Percentiles rank a stretch among this genome's conserved stretches.
These are phyloP conservation scores for Chaenocephalus aceratus DNA, from an alignment of 2,113 vertebrate species.

Conservation along the genomic window DNA sequence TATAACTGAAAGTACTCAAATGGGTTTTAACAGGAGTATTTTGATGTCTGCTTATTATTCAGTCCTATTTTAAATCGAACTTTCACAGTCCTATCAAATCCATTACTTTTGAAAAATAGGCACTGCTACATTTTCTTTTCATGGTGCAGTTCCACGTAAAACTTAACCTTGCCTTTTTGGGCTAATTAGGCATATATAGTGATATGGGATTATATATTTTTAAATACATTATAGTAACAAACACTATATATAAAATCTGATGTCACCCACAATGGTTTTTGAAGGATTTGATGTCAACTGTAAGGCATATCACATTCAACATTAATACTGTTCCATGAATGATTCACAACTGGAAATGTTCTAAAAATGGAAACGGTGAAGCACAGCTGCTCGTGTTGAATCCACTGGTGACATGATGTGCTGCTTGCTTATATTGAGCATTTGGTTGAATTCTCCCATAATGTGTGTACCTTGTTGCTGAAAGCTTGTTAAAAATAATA, in stretches of 20 bases:
- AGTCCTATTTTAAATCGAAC: too few relatives aligned
- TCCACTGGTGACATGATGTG: conserved; percentile 40
- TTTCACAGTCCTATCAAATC: background rate
- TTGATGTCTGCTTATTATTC: background rate
- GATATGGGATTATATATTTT: background rate
- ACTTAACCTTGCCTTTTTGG: background rate
- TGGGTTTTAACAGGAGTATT: too few relatives aligned
- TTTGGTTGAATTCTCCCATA: conserved; percentile 43
- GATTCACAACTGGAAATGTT: conserved; percentile 65
- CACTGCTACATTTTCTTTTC: background rate
- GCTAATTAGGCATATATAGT: background rate
- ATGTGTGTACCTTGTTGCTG: conserved; percentile 42
- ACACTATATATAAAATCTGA: background rate
- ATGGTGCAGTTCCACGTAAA: background rate
- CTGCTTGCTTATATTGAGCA: conserved; percentile 15
- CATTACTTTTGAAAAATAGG: background rate
- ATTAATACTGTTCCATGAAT: conserved; percentile 41
- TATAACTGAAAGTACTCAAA: too few relatives aligned
- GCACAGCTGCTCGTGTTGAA: conserved; percentile 57
- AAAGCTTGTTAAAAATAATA: conserved; percentile 50
- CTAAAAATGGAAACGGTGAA: conserved; percentile 58
- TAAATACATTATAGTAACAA: conserved; percentile 9
- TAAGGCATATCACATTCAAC: conserved; percentile 17
- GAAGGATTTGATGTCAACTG: conserved; percentile 26
- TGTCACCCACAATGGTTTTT: conserved; percentile 18